These are phyloP conservation scores for Psittacula echo DNA, from an alignment of 2,797 vertebrate species.

Conservation along the genomic window DNA sequence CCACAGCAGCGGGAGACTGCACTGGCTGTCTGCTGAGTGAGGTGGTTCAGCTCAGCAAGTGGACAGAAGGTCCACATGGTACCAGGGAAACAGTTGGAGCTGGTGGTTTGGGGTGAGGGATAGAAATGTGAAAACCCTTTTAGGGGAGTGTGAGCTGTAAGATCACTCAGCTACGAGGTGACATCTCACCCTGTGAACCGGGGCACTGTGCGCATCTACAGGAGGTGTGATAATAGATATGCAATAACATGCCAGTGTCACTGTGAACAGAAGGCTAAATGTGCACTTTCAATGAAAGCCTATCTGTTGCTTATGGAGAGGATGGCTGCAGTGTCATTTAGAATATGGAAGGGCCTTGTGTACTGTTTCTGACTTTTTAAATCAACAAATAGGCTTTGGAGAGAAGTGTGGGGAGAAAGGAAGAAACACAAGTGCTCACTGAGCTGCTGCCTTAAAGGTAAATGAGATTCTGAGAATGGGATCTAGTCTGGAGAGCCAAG, in stretches of 20 bases:
- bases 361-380: background rate
- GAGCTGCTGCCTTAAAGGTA: background rate
- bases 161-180: background rate
- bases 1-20: fast-evolving
- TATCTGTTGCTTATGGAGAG: background rate
- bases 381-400: background rate
- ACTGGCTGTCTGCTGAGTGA: background rate
- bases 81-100: background rate
- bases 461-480: background rate
- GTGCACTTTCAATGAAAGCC: background rate
- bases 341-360: background rate
- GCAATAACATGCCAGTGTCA: background rate
- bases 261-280: background rate
- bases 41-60: background rate
- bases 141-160: background rate
- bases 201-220: background rate
- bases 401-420: background rate
- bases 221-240: background rate
- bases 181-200: background rate
- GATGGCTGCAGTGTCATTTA: background rate
- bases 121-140: background rate
- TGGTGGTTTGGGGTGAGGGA: background rate
- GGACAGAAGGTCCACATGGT: background rate
- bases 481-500: background rate
- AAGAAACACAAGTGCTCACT: background rate